A percentile compares a stretch with the other conserved stretches of the same genome.
phyloP scores from a whole-genome alignment of 2,797 vertebrate species.

The Halcyon chelicuti region DNA sequence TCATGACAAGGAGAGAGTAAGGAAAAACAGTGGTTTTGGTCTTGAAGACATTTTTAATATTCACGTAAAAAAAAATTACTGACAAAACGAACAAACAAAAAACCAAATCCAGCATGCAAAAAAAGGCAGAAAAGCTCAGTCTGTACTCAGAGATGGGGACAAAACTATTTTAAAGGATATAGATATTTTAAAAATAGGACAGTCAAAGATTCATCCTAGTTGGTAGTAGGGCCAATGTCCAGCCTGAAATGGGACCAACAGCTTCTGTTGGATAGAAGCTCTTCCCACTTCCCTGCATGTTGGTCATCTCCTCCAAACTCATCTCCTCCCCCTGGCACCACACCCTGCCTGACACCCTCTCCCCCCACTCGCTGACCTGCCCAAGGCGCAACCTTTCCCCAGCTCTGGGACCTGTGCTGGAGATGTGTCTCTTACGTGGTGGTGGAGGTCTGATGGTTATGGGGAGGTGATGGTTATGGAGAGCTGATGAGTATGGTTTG shows the following conservation, averaged over 20 bases:
- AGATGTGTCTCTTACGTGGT: not conserved
- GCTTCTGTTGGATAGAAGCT: not conserved
- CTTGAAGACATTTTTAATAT: conserved; percentile 68
- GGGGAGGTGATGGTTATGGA: not conserved
- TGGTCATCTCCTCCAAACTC: not conserved
- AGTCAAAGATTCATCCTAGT: not conserved
- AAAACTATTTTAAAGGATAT: not conserved
- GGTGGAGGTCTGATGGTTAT: not conserved
- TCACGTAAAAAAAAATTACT: conserved; percentile 52
- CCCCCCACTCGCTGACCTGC: not conserved
- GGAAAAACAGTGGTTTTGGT: not conserved
- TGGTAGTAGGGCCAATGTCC: not conserved
- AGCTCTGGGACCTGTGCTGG: not conserved
- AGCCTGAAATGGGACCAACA: not conserved
- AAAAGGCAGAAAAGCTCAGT: not conserved
- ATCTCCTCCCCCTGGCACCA: no score
- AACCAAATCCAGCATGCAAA: conserved; percentile 36
- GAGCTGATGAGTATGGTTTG: not conserved
- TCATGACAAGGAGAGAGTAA: not conserved
- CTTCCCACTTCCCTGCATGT: not conserved
- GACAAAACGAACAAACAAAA: not conserved
- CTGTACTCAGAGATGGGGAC: not conserved
- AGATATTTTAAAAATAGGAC: not conserved
- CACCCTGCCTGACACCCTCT: not conserved
- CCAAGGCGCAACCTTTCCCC: not conserved